Base-by-base conservation (phyloP, 2,888 invertebrate genomes). In the Melipona beecheii region DNA sequence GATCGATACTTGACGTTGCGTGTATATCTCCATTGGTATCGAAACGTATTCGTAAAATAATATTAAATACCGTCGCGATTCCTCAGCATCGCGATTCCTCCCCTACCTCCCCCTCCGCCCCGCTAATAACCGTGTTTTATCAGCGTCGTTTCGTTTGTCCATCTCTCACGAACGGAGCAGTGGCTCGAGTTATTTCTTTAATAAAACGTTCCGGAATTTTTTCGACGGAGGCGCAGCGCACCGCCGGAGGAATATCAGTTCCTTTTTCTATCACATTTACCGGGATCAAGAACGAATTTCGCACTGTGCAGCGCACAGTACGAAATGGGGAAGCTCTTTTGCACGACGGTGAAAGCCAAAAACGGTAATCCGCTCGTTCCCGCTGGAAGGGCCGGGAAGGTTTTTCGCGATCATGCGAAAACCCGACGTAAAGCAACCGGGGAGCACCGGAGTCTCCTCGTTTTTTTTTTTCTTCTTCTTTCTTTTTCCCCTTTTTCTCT, bases 261-360 rank as follows among this genome's bases (percentile, higher is more conserved):
- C 85, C 81, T 87, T 88, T 89, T 89, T 87, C 87, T 87, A 87
- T 86, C 84, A 90, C 89, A 90, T 91, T 91, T 89, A 81, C 81
- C 78, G 88, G 87, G 91, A 91, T 91, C 91, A 91, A 90, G 90
- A 91, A 89, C 89, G 88, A 91, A 91, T 91, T 90, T 90, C 88
- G 84, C 86, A 75, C 62, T 60, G 21, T 27, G 78, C 24, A 71
- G 65, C 17, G 65, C 17, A 52, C 56, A 56, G 75, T 50, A 70
- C 77, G 70, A 75, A 65, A 27, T 43, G 74, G 71, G 58, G 72
- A 78, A 50, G 36, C 36, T 65, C 27, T 77, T 75, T 58, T 24
- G 58, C 50, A 71, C 60, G 62, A 62, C 64, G 83, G 74, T 75
- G 83, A 82, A 87, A 78, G 86, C 78, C 86, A 86, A 92, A 91